Conservation (phyloP, 2,113 vertebrate genomes). For the Muntiacus muntjak region DNA sequence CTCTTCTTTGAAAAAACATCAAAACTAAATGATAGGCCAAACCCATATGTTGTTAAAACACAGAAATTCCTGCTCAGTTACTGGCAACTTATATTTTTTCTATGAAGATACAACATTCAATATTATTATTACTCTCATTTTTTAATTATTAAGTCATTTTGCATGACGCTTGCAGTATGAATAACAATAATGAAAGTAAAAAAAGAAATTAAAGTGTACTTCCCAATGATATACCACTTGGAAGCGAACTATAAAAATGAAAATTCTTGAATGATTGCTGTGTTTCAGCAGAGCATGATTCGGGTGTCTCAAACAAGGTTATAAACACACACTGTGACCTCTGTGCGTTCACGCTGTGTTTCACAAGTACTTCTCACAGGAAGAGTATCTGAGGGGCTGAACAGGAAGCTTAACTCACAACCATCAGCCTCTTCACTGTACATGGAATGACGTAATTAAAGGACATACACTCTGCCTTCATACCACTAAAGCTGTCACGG, state of each 20-base stretch:
- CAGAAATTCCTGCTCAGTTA: background rate
- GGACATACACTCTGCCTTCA: background rate
- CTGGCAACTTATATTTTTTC: background rate
- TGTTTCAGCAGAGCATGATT: background rate
- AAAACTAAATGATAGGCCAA: slow-evolving; percentile 15
- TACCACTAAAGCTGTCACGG: background rate
- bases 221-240: background rate
- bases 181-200: slow-evolving; percentile 25
- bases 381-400: background rate
- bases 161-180: background rate
- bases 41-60: background rate
- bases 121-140: background rate
- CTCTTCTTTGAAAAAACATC: background rate
- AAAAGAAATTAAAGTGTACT: background rate
- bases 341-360: background rate
- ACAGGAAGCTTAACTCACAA: slow-evolving; percentile 50
- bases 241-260: slow-evolving; percentile 32
- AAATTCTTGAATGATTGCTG: background rate
- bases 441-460: slow-evolving; percentile 41
- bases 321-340: background rate
- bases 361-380: background rate
- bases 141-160: slow-evolving; percentile 13
- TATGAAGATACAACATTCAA: slow-evolving; percentile 14
- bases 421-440: slow-evolving; percentile 31
- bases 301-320: slow-evolving; percentile 16